phyloP scores from a whole-genome alignment of 2,797 vertebrate genomes.

The Channa striata region DNA sequence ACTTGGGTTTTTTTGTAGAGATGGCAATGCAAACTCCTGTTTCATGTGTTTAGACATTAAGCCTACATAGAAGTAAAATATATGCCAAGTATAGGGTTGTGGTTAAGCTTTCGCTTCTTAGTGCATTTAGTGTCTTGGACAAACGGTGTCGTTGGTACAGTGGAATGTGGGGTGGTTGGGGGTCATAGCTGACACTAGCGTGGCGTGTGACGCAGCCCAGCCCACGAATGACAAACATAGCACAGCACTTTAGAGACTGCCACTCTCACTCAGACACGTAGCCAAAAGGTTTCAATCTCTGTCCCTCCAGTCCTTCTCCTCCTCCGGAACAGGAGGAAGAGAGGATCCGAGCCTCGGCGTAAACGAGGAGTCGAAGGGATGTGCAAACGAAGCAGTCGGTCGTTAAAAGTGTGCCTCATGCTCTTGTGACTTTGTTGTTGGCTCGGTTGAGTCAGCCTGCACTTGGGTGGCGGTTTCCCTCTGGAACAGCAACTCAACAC shows the following conservation, averaged over 20 bases:
- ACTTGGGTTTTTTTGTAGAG: conserved; percentile 41
- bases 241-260: conserved; percentile 87
- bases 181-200: conserved; percentile 50
- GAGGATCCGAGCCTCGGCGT: conserved; percentile 44
- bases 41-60: conserved; percentile 61
- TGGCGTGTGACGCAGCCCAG: conserved; percentile 79
- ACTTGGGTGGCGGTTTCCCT: conserved; percentile 29
- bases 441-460: conserved; percentile 48
- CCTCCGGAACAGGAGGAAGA: conserved; percentile 16
- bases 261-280: conserved; percentile 73
- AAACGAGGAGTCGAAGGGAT: conserved; percentile 51
- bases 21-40: conserved; percentile 53
- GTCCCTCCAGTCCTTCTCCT: conserved; percentile 45
- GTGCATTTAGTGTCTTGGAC: conserved; percentile 86
- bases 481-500: conserved; percentile 23
- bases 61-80: conserved; percentile 70
- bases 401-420: conserved; percentile 67
- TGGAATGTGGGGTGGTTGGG: conserved; percentile 38
- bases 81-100: conserved; percentile 87
- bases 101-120: conserved; percentile 81
- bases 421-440: conserved; percentile 50
- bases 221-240: conserved; percentile 75
- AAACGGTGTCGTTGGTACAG: conserved; percentile 78
- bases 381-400: conserved; percentile 54
- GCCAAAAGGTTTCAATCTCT: conserved; percentile 60